A percentile compares a stretch with the other conserved stretches of the same genome.
These are phyloP conservation scores for Poecilia gillii DNA, from an alignment of 2,797 vertebrate genomes.

Conservation along the genomic window DNA sequence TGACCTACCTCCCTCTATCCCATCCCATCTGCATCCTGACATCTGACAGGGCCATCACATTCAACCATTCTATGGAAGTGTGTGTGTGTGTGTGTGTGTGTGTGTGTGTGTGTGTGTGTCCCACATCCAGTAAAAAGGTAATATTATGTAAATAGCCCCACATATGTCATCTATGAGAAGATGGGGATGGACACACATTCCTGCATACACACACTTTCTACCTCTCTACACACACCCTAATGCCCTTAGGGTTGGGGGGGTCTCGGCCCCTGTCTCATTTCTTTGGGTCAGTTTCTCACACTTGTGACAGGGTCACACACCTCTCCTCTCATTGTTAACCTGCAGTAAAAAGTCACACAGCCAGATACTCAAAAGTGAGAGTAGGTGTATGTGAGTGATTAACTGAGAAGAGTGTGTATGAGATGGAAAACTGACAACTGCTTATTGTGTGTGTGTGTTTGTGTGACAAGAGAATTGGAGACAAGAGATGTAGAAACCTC, in stretches of 20 bases:
- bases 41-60: conserved; percentile 79
- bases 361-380: conserved; percentile 49
- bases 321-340: conserved; percentile 78
- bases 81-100: neutral
- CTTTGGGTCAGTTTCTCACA: conserved; percentile 78
- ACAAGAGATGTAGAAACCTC: conserved; percentile 49
- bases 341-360: conserved; percentile 59
- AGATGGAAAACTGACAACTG: conserved; percentile 37
- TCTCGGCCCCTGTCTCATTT: conserved; percentile 73
- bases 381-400: conserved; percentile 47
- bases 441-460: conserved; percentile 2
- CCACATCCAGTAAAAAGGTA: conserved; percentile 64
- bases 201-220: conserved; percentile 31
- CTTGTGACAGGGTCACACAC: conserved; percentile 80
- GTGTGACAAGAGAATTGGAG: conserved; percentile 27
- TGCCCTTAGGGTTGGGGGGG: conserved; percentile 69
- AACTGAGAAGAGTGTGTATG: conserved; percentile 23
- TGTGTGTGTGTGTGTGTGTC: conserved; percentile 41
- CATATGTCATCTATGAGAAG: conserved; percentile 68
- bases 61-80: conserved; percentile 48
- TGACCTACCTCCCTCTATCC: conserved; percentile 68
- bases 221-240: conserved; percentile 40
- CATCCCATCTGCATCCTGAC: conserved; percentile 79
- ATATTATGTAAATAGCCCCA: conserved; percentile 77
- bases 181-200: conserved; percentile 60